Base-by-base conservation (phyloP, 2,888 invertebrate genomes). In the Meganola albula region DNA sequence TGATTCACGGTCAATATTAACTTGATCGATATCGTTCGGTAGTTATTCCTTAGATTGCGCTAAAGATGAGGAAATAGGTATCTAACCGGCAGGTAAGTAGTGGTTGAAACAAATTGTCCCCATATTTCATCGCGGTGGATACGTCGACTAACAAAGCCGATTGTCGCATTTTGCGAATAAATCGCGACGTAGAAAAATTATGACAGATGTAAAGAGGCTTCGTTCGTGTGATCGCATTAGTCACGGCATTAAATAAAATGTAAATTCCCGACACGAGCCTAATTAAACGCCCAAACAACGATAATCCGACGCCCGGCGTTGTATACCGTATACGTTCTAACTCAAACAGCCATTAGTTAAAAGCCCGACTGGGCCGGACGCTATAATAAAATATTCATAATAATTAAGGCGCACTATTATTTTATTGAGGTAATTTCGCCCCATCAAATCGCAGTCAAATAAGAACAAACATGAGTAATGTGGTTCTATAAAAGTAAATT, bases 151-250 rank as follows among this genome's bases (percentile, higher is more conserved):
- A 75, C 74, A 82, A 80, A 80, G 75, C 60, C 58, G 75, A 70
- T 74, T 76, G 76, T 77, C 70, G 75, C 71, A 53, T 68, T 70
- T 68, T 58, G 79, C 82, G 62, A 72, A 82, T 74, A 73, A 77
- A 74, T 73, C 69, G 80, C 76, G 82, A 84, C 84, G 77, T 82
- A 79, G 82, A 84, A 84, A 80, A 85, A 85, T 83, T 82, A 84
- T 83, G 84, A 84, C 76, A 83, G 74, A 85, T 84, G 71, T 58
- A 66, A 71, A 58, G 53, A 67, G 62, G 58, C 63, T 62, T 53
- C 61, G 50, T 58, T 58, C 56, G 62, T 63, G 56, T 50, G 54
- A 48, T 46, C 53, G 51, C 58, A 79, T 85, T 80, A 73, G 76
- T 83, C 74, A 83, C 56, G 73, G 78, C 34, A 75, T 78, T 77